Evolutionary conservation across 2,113 vertebrate species (phyloP).

Genomic region (Salvator merianae): DNA sequence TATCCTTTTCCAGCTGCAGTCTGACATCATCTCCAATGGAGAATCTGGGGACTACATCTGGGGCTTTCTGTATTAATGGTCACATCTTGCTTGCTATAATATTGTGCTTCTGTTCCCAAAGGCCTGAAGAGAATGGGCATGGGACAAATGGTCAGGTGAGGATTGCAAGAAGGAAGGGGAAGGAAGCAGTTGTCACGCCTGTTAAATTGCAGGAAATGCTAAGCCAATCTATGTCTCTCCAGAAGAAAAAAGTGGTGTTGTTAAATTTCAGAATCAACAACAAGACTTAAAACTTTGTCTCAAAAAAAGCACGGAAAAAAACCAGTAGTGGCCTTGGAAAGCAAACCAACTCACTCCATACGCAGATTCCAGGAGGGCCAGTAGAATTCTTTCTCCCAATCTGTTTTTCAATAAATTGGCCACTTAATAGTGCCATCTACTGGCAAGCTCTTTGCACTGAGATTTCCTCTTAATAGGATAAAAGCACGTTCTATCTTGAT

Average conservation of each 20-base stretch:
- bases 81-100: not conserved
- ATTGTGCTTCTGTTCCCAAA: not conserved
- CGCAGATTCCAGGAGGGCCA: not conserved
- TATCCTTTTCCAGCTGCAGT: not conserved
- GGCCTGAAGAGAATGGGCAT: not conserved
- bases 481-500: not conserved
- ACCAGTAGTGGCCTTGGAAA: not conserved
- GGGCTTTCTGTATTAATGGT: not conserved
- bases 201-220: not conserved
- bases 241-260: not conserved
- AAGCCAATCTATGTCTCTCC: not conserved
- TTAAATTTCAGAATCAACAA: not conserved
- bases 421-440: slow-evolving; percentile 68
- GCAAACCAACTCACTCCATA: not conserved
- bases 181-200: not conserved
- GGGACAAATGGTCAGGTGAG: not conserved
- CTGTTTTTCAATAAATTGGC: not conserved
- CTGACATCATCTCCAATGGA: not conserved
- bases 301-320: not conserved
- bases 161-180: not conserved
- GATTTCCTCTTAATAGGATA: not conserved
- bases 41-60: not conserved
- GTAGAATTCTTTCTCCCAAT: not conserved
- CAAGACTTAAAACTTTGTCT: not conserved
- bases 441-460: slow-evolving; percentile 31